Evolutionary conservation across 2,888 invertebrate species (phyloP).

Genomic region (Pyrgus malvae): DNA sequence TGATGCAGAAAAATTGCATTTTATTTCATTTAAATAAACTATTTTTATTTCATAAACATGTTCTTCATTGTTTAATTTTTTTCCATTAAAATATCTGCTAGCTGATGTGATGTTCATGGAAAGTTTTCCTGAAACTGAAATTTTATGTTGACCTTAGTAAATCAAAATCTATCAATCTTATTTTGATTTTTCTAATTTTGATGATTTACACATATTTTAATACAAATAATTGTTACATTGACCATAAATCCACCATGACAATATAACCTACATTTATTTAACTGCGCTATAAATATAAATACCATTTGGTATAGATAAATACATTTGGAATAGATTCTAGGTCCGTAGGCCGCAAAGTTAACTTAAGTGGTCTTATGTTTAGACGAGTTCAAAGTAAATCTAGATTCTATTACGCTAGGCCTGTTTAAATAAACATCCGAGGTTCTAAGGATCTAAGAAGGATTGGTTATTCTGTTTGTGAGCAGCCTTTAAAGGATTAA

Average conservation of each 20-base stretch:
- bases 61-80: too few species aligned
- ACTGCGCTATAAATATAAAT: background rate
- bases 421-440: background rate
- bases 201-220: too few species aligned
- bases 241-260: too few species aligned
- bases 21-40: background rate
- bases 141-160: too few species aligned
- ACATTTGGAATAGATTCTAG: background rate
- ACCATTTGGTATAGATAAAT: conserved; percentile 11
- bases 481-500: conserved; percentile 4
- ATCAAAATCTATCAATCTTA: too few species aligned
- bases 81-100: too few species aligned
- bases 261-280: too few species aligned
- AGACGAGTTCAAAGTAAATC: conserved; percentile 9
- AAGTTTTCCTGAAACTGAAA: too few species aligned
- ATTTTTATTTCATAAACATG: too few species aligned
- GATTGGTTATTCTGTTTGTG: background rate
- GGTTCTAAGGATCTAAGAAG: background rate
- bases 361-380: conserved; percentile 5
- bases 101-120: too few species aligned
- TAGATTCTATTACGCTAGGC: conserved; percentile 5
- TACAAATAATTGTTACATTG: too few species aligned
- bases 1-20: conserved; percentile 30
- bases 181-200: too few species aligned
- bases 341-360: conserved; percentile 1